Conservation (phyloP, 2,113 vertebrate genomes). For the Triplophysa siluroides region DNA sequence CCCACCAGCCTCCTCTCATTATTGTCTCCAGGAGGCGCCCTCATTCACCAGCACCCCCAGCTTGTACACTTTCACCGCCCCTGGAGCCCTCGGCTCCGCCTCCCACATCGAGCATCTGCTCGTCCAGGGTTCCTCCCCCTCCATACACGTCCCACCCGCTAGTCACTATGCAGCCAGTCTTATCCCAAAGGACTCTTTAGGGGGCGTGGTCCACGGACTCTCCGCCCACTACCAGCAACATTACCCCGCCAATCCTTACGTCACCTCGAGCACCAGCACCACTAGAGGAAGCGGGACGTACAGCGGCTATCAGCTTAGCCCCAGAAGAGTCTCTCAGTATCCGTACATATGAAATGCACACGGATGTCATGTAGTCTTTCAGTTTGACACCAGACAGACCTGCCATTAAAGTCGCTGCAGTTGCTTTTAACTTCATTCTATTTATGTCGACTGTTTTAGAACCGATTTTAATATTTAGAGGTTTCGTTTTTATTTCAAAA, state of each 20-base stretch:
- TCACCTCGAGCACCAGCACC: conserved; percentile 84
- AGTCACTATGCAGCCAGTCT: conserved; percentile 78
- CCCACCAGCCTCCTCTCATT: conserved; percentile 87
- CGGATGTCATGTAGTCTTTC: conserved; percentile 27
- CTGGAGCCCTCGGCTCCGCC: conserved; percentile 86
- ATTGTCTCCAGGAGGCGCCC: conserved; percentile 84
- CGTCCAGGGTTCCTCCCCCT: conserved; percentile 82
- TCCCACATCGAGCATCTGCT: conserved; percentile 95
- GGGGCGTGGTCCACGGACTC: conserved; percentile 88
- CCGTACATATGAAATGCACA: conserved; percentile 85
- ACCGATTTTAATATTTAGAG: conserved; percentile 48
- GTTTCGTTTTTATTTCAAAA: conserved; percentile 54
- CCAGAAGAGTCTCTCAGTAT: conserved; percentile 94
- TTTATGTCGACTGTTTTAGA: conserved; percentile 64
- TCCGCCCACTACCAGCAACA: conserved; percentile 93
- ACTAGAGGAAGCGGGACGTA: conserved; percentile 91
- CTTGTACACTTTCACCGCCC: conserved; percentile 88
- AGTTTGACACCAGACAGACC: conserved; percentile 36
- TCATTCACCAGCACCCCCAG: conserved; percentile 78
- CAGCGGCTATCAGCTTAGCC: conserved; percentile 95
- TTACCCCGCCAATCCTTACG: conserved; percentile 91
- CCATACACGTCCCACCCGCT: conserved; percentile 83
- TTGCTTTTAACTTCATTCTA: conserved; percentile 55
- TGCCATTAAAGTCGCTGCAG: conserved; percentile 63
- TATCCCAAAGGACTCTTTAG: conserved; percentile 85